A percentile compares a stretch with the other conserved stretches of the same genome.
These are phyloP conservation scores for Piezodorus guildinii DNA, from an alignment of 1,140 invertebrate genomes.

Conservation along the genomic window DNA sequence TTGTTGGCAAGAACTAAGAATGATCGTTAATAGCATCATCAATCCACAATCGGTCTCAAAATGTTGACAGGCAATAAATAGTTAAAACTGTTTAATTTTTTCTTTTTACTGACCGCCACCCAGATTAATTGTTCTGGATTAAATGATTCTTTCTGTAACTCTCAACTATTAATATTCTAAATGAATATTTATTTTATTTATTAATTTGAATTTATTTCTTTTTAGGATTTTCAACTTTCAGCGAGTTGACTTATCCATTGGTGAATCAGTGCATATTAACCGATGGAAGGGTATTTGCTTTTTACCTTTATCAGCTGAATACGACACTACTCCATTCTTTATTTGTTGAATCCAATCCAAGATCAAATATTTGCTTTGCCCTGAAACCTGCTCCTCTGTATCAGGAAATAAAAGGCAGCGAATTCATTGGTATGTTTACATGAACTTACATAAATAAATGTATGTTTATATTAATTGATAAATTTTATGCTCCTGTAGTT, in stretches of 20 bases:
- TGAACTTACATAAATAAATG: background rate
- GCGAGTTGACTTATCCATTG: conserved; percentile 80
- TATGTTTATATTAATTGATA: too few species aligned
- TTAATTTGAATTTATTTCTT: too few species aligned
- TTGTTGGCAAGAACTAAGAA: too few species aligned
- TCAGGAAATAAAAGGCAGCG: conserved; percentile 50
- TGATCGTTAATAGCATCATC: too few species aligned
- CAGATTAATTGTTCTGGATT: too few species aligned
- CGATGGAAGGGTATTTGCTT: conserved; percentile 70
- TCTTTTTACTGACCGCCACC: too few species aligned
- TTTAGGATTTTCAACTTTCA: conserved; percentile 72
- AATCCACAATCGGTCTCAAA: too few species aligned
- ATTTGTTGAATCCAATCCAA: conserved; percentile 47
- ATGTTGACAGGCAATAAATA: too few species aligned
- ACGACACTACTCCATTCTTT: conserved; percentile 55
- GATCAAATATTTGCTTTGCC: conserved; percentile 71
- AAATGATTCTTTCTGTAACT: too few species aligned
- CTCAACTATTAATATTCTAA: too few species aligned
- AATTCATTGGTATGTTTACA: conserved; percentile 24
- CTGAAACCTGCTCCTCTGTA: conserved; percentile 58
- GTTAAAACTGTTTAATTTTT: too few species aligned
- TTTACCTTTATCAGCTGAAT: conserved; percentile 81
- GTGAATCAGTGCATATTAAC: conserved; percentile 73
- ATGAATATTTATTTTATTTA: background rate
- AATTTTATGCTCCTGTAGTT: too few species aligned